Evolutionary conservation across 2,888 invertebrate genomes (phyloP).

Genomic region (Patella pellucida): DNA sequence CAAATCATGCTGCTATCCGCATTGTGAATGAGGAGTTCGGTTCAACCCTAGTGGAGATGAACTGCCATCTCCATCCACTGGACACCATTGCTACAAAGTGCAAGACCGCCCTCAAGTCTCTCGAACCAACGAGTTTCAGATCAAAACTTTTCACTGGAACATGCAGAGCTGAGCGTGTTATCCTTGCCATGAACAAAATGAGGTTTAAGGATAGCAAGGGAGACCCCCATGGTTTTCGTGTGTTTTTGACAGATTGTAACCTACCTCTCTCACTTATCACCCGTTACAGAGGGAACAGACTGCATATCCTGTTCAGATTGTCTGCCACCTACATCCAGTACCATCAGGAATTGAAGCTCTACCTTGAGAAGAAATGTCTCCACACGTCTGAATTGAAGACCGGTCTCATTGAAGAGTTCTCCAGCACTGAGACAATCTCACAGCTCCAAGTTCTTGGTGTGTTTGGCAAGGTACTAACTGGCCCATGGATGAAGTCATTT

Average conservation of each 20-base stretch:
- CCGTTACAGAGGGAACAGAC: conserved; percentile 34
- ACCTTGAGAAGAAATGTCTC: conserved; percentile 21
- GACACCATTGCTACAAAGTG: conserved; percentile 29
- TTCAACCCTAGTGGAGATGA: conserved; percentile 27
- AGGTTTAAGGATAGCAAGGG: conserved; percentile 36
- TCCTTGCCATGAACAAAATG: conserved; percentile 36
- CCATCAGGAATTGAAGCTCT: conserved; percentile 14
- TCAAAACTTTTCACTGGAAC: conserved; percentile 31
- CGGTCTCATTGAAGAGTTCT: conserved; percentile 23
- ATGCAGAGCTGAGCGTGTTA: conserved; percentile 33
- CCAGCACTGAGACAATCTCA: conserved; percentile 10
- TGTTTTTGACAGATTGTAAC: conserved; percentile 25
- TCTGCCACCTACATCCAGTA: conserved; percentile 25
- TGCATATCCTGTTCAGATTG: conserved; percentile 37
- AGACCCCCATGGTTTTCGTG: conserved; percentile 35
- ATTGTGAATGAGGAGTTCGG: conserved; percentile 20
- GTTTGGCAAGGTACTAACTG: conserved; percentile 26
- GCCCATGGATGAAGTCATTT: conserved; percentile 30
- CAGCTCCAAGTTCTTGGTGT: conserved; percentile 33
- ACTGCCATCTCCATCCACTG: conserved; percentile 35
- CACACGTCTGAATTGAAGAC: conserved; percentile 27
- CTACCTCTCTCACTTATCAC: conserved; percentile 31
- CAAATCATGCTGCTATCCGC: conserved; percentile 25
- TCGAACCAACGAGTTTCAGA: conserved; percentile 5
- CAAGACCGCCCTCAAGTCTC: conserved; percentile 21